These are phyloP conservation scores for Manis crassicaudata DNA, from an alignment of 2,797 vertebrate species.

Conservation along the genomic window DNA sequence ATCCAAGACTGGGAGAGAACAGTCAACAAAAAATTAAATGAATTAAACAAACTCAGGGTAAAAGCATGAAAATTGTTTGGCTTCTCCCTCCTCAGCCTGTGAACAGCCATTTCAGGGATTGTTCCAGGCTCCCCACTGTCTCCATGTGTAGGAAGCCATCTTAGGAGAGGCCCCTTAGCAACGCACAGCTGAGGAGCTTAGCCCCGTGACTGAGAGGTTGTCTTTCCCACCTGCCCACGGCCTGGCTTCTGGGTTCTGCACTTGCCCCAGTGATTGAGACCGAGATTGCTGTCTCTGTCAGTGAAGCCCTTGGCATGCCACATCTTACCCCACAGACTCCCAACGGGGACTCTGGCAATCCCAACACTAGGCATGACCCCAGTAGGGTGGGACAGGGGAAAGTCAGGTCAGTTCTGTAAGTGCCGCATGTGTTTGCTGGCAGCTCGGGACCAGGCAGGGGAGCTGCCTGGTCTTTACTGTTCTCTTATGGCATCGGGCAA, in stretches of 20 bases:
- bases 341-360: not conserved
- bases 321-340: not conserved
- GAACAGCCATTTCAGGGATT: not conserved
- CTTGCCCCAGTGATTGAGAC: not conserved
- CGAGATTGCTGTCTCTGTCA: not conserved
- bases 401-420: not conserved
- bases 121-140: not conserved
- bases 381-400: not conserved
- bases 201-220: not conserved
- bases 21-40: not conserved
- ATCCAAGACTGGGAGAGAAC: not conserved
- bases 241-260: not conserved
- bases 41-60: not conserved
- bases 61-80: not conserved
- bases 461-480: not conserved
- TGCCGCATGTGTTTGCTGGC: not conserved
- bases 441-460: not conserved
- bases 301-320: not conserved
- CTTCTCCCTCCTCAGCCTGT: not conserved
- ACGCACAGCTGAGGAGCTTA: not conserved
- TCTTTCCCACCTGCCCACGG: not conserved
- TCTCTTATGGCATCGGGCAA: not conserved
- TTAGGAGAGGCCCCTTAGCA: not conserved
- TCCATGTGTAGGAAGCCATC: not conserved
- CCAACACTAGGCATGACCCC: not conserved